These are phyloP conservation scores for Drosophila navojoa DNA, from an alignment of 1,140 invertebrate genomes.

Conservation along the genomic window DNA sequence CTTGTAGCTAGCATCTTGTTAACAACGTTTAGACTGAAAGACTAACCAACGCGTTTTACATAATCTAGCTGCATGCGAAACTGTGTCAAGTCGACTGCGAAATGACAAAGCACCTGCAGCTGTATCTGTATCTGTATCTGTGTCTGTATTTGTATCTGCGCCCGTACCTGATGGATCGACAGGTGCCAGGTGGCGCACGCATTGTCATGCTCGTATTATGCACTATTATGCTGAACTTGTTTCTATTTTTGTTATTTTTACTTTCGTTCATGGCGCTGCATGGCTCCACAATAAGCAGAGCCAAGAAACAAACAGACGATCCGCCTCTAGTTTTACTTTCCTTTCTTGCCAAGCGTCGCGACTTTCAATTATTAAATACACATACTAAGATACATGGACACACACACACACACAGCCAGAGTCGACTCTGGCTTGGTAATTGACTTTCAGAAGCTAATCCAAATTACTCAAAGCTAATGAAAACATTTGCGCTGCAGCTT, in stretches of 20 bases:
- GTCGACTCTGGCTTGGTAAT: background rate
- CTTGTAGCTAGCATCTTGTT: conserved; percentile 19
- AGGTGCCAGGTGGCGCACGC: conserved; percentile 29
- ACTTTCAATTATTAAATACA: conserved; percentile 74
- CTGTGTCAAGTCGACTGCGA: conserved; percentile 52
- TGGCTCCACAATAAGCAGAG: conserved; percentile 35
- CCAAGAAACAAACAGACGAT: conserved; percentile 33
- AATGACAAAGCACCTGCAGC: conserved; percentile 31
- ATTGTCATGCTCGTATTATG: conserved; percentile 47
- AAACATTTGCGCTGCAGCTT: conserved; percentile 37
- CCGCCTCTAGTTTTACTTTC: conserved; percentile 71
- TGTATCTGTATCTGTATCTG: conserved; percentile 6
- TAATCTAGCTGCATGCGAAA: conserved; percentile 44
- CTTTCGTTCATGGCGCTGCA: conserved; percentile 62
- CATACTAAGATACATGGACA: conserved; percentile 28
- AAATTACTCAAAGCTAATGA: conserved; percentile 33
- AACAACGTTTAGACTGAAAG: conserved; percentile 36
- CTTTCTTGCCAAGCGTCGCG: conserved; percentile 59
- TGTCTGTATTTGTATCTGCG: conserved; percentile 20
- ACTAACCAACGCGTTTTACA: conserved; percentile 42
- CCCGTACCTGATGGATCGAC: conserved; percentile 41
- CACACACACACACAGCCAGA: conserved; percentile 7
- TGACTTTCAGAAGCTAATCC: conserved; percentile 27
- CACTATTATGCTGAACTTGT: conserved; percentile 58
- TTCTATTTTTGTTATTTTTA: conserved; percentile 71